These are phyloP conservation scores for Brachionus manjavacas DNA, from an alignment of 1,140 invertebrate species.

Conservation along the genomic window DNA sequence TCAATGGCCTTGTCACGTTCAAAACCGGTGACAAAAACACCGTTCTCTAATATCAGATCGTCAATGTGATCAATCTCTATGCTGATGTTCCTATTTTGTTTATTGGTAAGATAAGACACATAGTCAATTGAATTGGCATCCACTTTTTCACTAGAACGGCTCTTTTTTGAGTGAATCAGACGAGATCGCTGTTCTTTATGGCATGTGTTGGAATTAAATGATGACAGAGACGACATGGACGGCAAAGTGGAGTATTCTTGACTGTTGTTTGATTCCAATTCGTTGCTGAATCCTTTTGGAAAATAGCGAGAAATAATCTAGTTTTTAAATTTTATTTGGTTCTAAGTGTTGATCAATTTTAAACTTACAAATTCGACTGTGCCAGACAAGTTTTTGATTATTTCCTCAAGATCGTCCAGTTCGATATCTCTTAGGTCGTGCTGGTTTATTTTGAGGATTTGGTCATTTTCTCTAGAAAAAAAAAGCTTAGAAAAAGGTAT, in stretches of 20 bases:
- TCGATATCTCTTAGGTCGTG: background rate
- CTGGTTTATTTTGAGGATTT: background rate
- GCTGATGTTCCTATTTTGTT: background rate
- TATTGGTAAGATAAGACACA: slow-evolving; percentile 5
- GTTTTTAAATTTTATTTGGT: background rate
- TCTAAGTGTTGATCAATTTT: background rate
- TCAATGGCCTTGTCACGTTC: background rate
- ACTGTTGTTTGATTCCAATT: background rate
- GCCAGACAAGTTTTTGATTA: slow-evolving; percentile 11
- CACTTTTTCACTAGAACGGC: background rate
- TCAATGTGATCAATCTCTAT: background rate
- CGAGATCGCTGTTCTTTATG: background rate
- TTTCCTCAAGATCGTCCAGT: background rate
- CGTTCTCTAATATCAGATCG: background rate
- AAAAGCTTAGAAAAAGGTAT: background rate
- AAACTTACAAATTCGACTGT: slow-evolving; percentile 9
- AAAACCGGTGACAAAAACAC: background rate
- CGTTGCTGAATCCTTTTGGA: background rate
- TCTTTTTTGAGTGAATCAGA: slow-evolving; percentile 3
- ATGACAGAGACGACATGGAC: background rate
- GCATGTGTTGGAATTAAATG: background rate
- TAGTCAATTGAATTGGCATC: background rate
- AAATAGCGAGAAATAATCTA: slow-evolving; percentile 13
- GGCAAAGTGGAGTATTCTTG: background rate
- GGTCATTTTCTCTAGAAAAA: slow-evolving; percentile 14